Evolutionary conservation across 2,113 vertebrate genomes (phyloP).

Genomic region (Tupaia chinensis): DNA sequence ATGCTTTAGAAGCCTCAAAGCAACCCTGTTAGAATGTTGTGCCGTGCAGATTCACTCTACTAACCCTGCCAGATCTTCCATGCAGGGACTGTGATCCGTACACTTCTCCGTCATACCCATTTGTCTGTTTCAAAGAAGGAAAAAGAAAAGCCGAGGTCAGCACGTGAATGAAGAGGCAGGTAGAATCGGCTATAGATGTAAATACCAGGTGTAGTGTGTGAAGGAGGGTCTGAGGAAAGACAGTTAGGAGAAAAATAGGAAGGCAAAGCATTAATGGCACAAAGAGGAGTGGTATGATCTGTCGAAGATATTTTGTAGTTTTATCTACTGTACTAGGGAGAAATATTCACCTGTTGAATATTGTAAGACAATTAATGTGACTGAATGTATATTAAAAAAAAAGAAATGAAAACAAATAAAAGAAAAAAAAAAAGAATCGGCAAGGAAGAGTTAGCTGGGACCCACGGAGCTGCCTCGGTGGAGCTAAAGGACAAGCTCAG

Average conservation of each 20-base stretch:
- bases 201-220: too few relatives aligned
- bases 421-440: neutral
- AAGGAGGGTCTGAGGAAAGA: too few relatives aligned
- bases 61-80: constrained; percentile 93
- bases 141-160: neutral
- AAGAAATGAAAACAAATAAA: too few relatives aligned
- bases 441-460: accelerated
- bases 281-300: too few relatives aligned
- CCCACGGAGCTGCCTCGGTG: accelerated
- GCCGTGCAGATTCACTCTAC: constrained; percentile 80
- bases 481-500: accelerated
- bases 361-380: too few relatives aligned
- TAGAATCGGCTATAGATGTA: neutral
- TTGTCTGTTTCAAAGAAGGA: constrained; percentile 88
- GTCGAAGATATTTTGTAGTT: too few relatives aligned
- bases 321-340: too few relatives aligned
- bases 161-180: neutral
- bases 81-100: constrained; percentile 85
- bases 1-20: neutral
- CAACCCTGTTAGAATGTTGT: neutral
- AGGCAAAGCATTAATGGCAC: too few relatives aligned
- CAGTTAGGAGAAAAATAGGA: too few relatives aligned
- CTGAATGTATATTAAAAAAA: too few relatives aligned
- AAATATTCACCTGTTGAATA: too few relatives aligned
- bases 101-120: constrained; percentile 90